These are phyloP conservation scores for Nymphicus hollandicus DNA, from an alignment of 2,113 vertebrate species.

Conservation along the genomic window DNA sequence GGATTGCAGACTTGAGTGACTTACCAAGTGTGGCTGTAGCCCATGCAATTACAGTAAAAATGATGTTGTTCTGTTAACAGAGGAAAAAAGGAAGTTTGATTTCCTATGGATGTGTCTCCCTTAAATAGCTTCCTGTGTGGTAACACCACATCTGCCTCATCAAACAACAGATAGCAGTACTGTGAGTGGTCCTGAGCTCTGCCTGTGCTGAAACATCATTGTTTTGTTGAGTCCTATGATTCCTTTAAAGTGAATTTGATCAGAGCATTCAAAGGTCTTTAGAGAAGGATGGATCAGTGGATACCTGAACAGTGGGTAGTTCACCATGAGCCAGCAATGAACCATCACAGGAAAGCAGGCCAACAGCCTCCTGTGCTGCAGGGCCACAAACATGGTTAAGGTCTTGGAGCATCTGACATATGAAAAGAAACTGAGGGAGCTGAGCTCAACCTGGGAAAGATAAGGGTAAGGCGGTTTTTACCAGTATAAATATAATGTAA, in stretches of 20 bases:
- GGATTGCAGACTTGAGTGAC: background rate
- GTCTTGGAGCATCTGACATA: background rate
- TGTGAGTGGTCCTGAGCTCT: background rate
- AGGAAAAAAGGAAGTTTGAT: background rate
- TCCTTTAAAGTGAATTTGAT: background rate
- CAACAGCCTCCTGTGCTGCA: background rate
- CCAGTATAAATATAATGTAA: background rate
- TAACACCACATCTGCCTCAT: background rate
- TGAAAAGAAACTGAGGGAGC: background rate
- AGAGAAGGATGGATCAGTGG: background rate
- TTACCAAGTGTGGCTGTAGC: background rate
- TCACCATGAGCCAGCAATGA: background rate
- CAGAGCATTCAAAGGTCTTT: background rate
- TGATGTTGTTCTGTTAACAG: background rate
- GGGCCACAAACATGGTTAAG: background rate
- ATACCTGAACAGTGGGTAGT: accelerated
- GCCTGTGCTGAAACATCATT: accelerated
- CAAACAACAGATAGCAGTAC: accelerated
- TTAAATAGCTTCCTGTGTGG: background rate
- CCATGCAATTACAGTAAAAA: background rate
- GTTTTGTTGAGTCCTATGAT: background rate
- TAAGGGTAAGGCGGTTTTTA: background rate
- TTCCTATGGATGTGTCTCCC: background rate
- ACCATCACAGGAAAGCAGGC: background rate
- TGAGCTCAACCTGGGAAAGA: background rate